A percentile compares a stretch with the other conserved stretches of the same genome.
Conservation (phyloP, 30 jellyfish, hydroid and myxozoan species). For the Phacellophora camtschatica region DNA sequence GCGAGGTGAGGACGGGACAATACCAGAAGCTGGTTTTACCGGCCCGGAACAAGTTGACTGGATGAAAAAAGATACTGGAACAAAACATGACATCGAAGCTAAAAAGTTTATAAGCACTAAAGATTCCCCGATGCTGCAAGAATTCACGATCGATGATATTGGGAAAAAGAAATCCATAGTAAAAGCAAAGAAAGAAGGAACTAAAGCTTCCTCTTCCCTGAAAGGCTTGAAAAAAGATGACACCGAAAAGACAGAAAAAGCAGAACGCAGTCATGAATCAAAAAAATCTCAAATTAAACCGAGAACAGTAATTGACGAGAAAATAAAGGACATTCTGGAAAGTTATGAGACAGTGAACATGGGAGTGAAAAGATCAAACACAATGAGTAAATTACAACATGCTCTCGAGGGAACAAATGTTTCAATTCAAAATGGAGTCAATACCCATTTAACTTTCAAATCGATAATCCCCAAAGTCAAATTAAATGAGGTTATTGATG, state of each 20-base stretch:
- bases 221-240: neutral
- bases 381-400: neutral
- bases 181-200: neutral
- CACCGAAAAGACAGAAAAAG: neutral
- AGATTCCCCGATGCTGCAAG: neutral
- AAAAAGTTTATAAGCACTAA: neutral
- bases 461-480: slow-evolving; percentile 32
- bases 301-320: neutral
- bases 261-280: neutral
- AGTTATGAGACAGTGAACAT: neutral
- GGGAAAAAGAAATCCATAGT: slow-evolving; percentile 39
- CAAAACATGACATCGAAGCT: neutral
- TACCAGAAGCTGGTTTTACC: slow-evolving; percentile 29
- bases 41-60: slow-evolving; percentile 25
- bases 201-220: too few relatives aligned
- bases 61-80: slow-evolving; percentile 9
- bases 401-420: slow-evolving; percentile 63
- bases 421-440: slow-evolving; percentile 57
- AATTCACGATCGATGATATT: neutral
- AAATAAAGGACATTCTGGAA: neutral
- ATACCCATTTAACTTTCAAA: slow-evolving; percentile 56
- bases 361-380: neutral
- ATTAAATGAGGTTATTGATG: slow-evolving; percentile 39
- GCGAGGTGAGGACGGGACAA: slow-evolving; percentile 53
- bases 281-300: neutral